A percentile compares a stretch with the other conserved stretches of the same genome.
phyloP scores from a whole-genome alignment of 2,797 vertebrate species.

The Semaprochilodus insignis region DNA sequence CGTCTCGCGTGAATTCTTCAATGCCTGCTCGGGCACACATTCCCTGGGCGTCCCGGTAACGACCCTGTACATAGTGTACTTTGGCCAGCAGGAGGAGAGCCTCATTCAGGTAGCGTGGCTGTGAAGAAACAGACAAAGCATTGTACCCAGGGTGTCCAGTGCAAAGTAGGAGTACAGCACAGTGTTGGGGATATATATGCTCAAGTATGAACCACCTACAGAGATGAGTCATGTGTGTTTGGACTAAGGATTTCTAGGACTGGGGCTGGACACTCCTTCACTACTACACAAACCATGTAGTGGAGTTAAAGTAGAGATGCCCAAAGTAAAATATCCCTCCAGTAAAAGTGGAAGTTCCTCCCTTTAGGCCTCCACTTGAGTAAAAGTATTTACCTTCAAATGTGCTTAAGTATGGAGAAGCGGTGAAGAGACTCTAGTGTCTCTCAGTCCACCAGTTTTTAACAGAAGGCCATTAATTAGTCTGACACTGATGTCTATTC shows the following conservation, averaged over 20 bases:
- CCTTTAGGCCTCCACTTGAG: too few species aligned
- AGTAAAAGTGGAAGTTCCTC: not conserved
- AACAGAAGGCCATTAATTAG: too few species aligned
- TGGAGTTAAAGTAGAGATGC: not conserved
- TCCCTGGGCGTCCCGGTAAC: conserved; percentile 92
- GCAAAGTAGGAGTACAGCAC: not conserved
- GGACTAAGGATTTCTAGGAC: not conserved
- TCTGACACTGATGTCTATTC: too few species aligned
- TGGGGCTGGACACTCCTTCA: not conserved
- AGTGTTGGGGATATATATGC: not conserved
- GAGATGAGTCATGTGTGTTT: not conserved
- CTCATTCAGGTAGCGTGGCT: conserved; percentile 91
- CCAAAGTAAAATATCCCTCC: too few species aligned
- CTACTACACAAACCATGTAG: too few species aligned
- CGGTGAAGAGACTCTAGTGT: too few species aligned
- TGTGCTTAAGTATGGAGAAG: too few species aligned
- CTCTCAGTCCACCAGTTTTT: too few species aligned
- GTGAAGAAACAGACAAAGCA: conserved; percentile 48
- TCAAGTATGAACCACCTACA: not conserved
- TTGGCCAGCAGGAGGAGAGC: conserved; percentile 93
- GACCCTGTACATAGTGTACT: conserved; percentile 92
- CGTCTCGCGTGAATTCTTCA: conserved; percentile 86
- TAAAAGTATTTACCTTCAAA: too few species aligned
- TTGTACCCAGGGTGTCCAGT: not conserved
- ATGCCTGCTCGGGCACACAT: conserved; percentile 94